Conservation (phyloP, 2,113 vertebrate species). For the Sylvilagus bachmani region DNA sequence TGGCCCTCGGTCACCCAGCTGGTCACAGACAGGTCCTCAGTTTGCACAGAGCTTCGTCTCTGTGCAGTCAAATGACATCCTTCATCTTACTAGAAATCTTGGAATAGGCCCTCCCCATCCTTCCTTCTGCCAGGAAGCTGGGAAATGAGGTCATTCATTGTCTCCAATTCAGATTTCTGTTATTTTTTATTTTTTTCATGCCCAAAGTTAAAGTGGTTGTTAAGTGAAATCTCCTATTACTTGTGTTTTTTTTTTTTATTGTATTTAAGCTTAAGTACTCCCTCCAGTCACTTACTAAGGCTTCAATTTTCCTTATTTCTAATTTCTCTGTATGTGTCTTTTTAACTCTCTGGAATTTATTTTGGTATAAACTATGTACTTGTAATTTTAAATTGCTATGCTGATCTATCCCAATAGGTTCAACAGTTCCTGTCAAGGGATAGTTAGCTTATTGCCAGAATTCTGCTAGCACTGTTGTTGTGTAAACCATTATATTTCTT, state of each 20-base stretch:
- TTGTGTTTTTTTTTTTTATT: constrained; percentile 29
- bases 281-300: not conserved
- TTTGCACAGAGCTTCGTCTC: not conserved
- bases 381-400: constrained; percentile 16
- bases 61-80: not conserved
- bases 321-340: not conserved
- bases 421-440: not conserved
- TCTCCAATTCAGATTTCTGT: constrained; percentile 37
- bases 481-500: constrained; percentile 44
- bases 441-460: constrained; percentile 16
- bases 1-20: not conserved
- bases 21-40: not conserved
- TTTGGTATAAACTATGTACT: not conserved
- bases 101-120: not conserved
- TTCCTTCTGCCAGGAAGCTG: not conserved
- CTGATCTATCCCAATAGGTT: not conserved
- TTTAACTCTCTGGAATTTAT: constrained; percentile 32
- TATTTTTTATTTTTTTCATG: constrained; percentile 34
- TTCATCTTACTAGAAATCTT: not conserved
- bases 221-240: not conserved
- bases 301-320: constrained; percentile 1
- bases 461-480: not conserved
- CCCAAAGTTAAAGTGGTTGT: constrained; percentile 16
- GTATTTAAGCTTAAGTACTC: constrained; percentile 34
- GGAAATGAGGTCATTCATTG: not conserved